These are phyloP conservation scores for Palloptera scutellata DNA, from an alignment of 2,888 invertebrate species.

Conservation along the genomic window DNA sequence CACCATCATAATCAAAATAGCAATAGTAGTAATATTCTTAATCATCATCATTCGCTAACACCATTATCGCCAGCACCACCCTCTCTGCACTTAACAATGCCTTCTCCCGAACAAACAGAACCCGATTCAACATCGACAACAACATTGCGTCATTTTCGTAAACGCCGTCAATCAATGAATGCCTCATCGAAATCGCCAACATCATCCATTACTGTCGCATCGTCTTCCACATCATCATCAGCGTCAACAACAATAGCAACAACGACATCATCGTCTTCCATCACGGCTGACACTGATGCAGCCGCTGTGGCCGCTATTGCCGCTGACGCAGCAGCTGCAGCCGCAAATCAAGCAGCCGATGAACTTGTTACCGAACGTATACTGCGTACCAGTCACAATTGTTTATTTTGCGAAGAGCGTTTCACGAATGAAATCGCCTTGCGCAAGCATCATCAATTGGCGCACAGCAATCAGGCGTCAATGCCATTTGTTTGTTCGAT, in stretches of 20 bases:
- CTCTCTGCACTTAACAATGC: slow-evolving; percentile 47
- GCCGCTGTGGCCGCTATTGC: neutral
- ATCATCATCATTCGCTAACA: slow-evolving; percentile 14
- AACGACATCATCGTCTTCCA: neutral
- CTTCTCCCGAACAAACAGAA: slow-evolving; percentile 58
- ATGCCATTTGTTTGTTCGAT: slow-evolving; percentile 55
- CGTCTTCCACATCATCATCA: slow-evolving; percentile 18
- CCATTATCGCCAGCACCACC: slow-evolving; percentile 8
- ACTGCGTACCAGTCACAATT: slow-evolving; percentile 49
- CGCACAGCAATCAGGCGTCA: slow-evolving; percentile 49
- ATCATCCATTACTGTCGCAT: slow-evolving; percentile 5
- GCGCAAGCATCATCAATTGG: slow-evolving; percentile 55
- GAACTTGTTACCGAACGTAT: slow-evolving; percentile 36
- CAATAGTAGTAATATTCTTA: too few relatives aligned
- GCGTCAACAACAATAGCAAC: neutral
- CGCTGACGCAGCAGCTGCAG: slow-evolving; percentile 39
- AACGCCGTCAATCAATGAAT: slow-evolving; percentile 40
- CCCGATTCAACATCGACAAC: slow-evolving; percentile 55
- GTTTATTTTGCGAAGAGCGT: slow-evolving; percentile 52
- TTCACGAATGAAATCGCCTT: slow-evolving; percentile 54
- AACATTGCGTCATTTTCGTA: slow-evolving; percentile 55
- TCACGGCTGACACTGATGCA: neutral
- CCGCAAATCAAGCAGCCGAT: slow-evolving; percentile 30
- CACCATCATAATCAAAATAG: too few relatives aligned
- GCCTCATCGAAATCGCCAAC: slow-evolving; percentile 16